Evolutionary conservation across 2,797 vertebrate species (phyloP).

Genomic region (Echiichthys vipera): DNA sequence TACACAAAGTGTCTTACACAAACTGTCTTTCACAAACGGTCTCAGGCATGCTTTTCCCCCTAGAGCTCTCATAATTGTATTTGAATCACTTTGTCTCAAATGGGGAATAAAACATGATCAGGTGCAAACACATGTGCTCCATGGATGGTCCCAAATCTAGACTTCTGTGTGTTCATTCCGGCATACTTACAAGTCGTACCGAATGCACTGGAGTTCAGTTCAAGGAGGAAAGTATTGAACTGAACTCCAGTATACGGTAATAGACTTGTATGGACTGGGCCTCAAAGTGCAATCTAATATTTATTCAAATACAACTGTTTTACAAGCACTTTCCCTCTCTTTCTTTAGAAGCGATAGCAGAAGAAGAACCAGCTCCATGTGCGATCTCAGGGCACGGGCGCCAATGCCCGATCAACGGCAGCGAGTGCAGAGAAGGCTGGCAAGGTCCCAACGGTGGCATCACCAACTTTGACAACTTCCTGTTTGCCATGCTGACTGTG

Average conservation of each 20-base stretch:
- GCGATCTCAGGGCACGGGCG: conserved; percentile 97
- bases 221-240: no score
- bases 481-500: conserved; percentile 98
- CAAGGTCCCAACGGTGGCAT: conserved; percentile 96
- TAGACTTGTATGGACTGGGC: no score
- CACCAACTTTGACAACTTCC: conserved; percentile 99
- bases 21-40: no score
- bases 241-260: no score
- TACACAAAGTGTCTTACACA: background rate
- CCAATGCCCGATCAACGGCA: conserved; percentile 92
- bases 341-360: conserved; percentile 86
- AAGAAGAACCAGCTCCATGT: conserved; percentile 97
- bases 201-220: no score
- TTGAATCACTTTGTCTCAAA: background rate
- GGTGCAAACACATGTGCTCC: no score
- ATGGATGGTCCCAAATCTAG: no score
- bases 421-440: conserved; percentile 95
- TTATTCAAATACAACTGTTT: background rate
- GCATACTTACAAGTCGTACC: no score
- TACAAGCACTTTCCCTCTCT: no score
- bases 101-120: background rate
- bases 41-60: background rate
- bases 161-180: no score
- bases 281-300: background rate
- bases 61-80: background rate